Percentiles rank a stretch among this genome's conserved stretches.
Evolutionary conservation across 2,113 vertebrate genomes (phyloP).

Genomic region (Lontra canadensis): DNA sequence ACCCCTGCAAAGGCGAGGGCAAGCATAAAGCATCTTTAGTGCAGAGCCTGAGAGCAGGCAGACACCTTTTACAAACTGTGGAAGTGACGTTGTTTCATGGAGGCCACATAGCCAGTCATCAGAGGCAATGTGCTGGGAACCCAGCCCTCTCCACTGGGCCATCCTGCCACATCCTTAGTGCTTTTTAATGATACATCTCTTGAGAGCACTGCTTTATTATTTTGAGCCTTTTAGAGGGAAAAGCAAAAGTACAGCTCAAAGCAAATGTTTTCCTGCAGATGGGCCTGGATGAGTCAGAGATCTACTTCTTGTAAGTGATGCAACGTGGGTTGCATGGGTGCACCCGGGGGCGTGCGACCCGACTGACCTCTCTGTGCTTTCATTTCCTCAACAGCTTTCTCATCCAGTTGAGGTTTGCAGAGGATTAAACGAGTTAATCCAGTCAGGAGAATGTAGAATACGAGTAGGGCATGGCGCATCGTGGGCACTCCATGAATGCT

Average conservation of each 20-base stretch:
- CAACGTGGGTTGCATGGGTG: fast-evolving
- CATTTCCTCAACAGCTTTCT: background rate
- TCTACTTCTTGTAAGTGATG: fast-evolving
- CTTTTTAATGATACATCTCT: background rate
- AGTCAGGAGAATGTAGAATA: background rate
- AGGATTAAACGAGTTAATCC: background rate
- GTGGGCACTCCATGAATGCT: fast-evolving
- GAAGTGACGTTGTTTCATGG: background rate
- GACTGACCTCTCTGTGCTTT: background rate
- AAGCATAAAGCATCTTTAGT: fast-evolving
- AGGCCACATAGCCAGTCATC: background rate
- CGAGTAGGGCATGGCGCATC: background rate
- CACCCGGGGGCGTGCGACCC: background rate
- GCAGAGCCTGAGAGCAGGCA: background rate
- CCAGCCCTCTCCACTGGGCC: background rate
- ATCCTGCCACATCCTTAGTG: background rate
- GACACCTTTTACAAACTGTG: background rate
- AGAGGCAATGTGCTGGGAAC: background rate
- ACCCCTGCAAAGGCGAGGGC: fast-evolving
- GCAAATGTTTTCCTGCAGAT: background rate
- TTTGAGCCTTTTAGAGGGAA: background rate
- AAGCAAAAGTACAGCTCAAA: background rate
- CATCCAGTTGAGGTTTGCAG: background rate
- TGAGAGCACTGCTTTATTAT: background rate
- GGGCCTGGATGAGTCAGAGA: background rate